Evolutionary conservation across 2,113 vertebrate genomes (phyloP).

Genomic region (Orcinus orca): DNA sequence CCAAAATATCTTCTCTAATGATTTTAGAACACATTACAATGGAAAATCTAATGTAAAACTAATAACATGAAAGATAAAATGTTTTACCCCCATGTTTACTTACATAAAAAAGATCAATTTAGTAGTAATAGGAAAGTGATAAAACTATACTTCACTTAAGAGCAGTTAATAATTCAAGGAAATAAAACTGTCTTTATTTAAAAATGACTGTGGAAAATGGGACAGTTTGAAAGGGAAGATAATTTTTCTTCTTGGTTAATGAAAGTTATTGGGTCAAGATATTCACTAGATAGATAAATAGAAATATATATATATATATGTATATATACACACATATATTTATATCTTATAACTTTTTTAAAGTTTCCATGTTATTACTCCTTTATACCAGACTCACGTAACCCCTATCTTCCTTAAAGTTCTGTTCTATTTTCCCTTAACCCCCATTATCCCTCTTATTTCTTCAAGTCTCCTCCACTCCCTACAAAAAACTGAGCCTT

Average conservation of each 20-base stretch:
- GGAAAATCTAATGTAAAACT: neutral
- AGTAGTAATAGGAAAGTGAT: neutral
- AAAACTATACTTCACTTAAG: neutral
- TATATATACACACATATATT: neutral
- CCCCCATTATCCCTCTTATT: neutral
- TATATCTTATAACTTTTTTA: neutral
- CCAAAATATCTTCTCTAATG: neutral
- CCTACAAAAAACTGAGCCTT: neutral
- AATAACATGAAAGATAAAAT: neutral
- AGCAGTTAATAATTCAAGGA: neutral
- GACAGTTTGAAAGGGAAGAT: neutral
- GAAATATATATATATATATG: neutral
- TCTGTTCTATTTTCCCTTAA: neutral
- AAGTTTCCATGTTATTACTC: neutral
- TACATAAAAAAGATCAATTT: neutral
- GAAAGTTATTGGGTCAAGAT: neutral
- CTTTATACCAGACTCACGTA: neutral
- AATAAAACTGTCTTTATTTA: neutral
- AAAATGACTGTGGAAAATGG: constrained; percentile 18
- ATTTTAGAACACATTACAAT: constrained; percentile 21
- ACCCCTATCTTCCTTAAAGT: neutral
- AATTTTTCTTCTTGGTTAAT: constrained; percentile 3
- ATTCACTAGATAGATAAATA: neutral
- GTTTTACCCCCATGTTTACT: constrained; percentile 1
- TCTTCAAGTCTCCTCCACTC: neutral